Conservation (phyloP, 2,888 invertebrate species). For the Orthosia gracilis region DNA sequence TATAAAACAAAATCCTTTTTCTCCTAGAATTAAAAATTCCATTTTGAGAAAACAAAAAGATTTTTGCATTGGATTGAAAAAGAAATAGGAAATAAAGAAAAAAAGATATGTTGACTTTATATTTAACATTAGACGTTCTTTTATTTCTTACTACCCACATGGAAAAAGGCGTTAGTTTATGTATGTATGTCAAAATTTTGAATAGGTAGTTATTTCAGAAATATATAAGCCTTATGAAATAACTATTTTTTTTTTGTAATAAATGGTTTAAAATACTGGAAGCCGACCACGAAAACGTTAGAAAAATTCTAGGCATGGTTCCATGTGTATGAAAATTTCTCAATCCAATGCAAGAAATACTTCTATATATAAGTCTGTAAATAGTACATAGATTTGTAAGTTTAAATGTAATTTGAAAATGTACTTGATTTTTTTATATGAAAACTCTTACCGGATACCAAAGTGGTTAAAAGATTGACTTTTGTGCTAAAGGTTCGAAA, state of each 20-base stretch:
- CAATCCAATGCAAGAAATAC: slow-evolving; percentile 22
- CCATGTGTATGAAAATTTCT: not conserved
- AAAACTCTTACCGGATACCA: not conserved
- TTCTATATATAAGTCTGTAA: slow-evolving; percentile 30
- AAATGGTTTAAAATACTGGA: not conserved
- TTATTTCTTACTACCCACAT: no score
- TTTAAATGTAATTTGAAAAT: slow-evolving; percentile 17
- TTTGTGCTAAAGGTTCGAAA: not conserved
- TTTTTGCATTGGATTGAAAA: slow-evolving; percentile 31
- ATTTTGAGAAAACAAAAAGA: slow-evolving; percentile 41
- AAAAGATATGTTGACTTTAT: no score
- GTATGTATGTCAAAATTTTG: not conserved
- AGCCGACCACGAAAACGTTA: not conserved
- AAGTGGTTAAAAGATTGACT: not conserved
- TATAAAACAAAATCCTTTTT: slow-evolving; percentile 42
- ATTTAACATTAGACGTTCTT: no score
- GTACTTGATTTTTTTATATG: slow-evolving; percentile 8
- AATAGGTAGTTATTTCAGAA: not conserved
- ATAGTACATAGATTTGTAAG: slow-evolving; percentile 15
- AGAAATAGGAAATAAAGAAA: not conserved
- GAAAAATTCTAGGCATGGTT: not conserved
- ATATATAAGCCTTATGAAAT: not conserved
- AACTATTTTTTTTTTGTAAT: not conserved
- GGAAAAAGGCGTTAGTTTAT: no score
- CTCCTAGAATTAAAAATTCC: slow-evolving; percentile 55